Evolutionary conservation across 2,888 invertebrate species (phyloP), one percentile per base, ranked within the genome.

Genomic region (Catocala nupta): DNA sequence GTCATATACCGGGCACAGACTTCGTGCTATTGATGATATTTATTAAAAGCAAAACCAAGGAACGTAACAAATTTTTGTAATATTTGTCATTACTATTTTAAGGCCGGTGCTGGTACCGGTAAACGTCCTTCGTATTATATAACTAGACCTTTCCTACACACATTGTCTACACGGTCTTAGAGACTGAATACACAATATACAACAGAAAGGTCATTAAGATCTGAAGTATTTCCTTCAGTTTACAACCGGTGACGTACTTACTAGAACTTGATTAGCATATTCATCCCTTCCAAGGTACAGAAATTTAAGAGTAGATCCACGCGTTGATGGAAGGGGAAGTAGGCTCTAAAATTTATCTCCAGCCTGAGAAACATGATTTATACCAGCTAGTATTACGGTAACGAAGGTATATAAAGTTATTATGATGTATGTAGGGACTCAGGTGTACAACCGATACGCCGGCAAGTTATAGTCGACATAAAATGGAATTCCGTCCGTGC

Each of bases 391-490:
- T 52, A 50, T 51, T 58, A 55, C 36, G 34, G 45, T 58, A 54
- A 57, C 47, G 51, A 42, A 13, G 54, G 54, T 50, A 53, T 78
- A 71, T 62, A 63, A 60, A 59, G 60, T 75, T 73, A 78, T 76
- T 69, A 65, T 78, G 77, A 78, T 70, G 67, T 77, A 75, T 70
- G 68, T 63, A 52, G 33, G 68, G 66, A 33, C 71, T 55, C 78
- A 78, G 78, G 78, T 78, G 78, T 49, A 55, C 60, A 62, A 39
- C 63, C 68, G 70, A 71, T 73, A 73, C 71, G 61, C 43, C 9
- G 58, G 53, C 70, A 75, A 80, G 73, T 80, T 80, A 81, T 80
- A 71, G 78, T 54, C 56, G 65, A 71, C 69, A 72, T 81, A 79
- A 81, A 80, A 73, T 73, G 68, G 69, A 70, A 74, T 79, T 73